phyloP scores from a whole-genome alignment of 2,888 invertebrate species.

The Eupithecia subumbrata region DNA sequence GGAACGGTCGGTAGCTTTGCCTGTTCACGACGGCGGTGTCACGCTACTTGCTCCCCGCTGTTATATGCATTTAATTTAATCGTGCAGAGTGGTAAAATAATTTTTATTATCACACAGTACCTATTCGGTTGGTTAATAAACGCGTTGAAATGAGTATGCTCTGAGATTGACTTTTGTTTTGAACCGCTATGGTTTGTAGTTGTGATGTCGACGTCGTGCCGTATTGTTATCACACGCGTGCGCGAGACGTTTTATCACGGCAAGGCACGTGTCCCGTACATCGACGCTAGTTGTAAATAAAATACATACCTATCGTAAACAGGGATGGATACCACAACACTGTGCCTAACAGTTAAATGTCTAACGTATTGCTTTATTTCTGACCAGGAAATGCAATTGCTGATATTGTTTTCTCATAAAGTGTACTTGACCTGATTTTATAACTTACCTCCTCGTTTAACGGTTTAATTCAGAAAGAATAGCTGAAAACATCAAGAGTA shows the following conservation, averaged over 20 bases:
- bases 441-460: neutral
- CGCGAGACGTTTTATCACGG: constrained; percentile 48
- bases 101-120: constrained; percentile 36
- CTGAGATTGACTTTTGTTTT: constrained; percentile 41
- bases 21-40: constrained; percentile 58
- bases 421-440: neutral
- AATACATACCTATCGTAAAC: constrained; percentile 48
- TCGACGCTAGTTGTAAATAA: constrained; percentile 60
- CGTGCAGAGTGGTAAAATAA: constrained; percentile 40
- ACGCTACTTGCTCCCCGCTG: constrained; percentile 56
- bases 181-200: constrained; percentile 25
- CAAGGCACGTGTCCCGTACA: constrained; percentile 60
- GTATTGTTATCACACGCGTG: constrained; percentile 55
- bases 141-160: neutral
- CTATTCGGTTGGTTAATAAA: neutral
- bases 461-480: neutral
- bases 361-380: constrained; percentile 16
- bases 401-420: constrained; percentile 34
- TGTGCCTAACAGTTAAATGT: constrained; percentile 17
- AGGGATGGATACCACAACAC: constrained; percentile 28
- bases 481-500: neutral
- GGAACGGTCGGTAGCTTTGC: constrained; percentile 60
- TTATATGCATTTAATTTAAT: constrained; percentile 53
- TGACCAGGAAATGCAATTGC: constrained; percentile 30
- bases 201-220: constrained; percentile 35